Base-by-base conservation (phyloP, 2,113 vertebrate genomes). In the Turnix velox region DNA sequence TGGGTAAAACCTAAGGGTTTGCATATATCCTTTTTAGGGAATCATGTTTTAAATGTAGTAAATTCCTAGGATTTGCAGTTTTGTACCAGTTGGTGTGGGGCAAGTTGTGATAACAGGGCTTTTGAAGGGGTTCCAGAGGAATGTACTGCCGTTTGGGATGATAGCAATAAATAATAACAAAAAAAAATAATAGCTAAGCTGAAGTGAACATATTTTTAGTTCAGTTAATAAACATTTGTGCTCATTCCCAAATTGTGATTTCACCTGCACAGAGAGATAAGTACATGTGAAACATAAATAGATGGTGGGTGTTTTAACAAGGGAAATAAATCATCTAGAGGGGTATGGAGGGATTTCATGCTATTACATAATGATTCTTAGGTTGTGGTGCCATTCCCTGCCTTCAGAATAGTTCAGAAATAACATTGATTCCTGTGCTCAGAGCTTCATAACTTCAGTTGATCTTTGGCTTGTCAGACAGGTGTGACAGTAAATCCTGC, bases 91-190 rank as follows among this genome's bases (percentile, higher is more conserved):
- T 39, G 24, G 20, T 77, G 49, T 46, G 76, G 58, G 54, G 52
- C 69, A 88, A 46, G 35, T 54, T 67, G 35, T 55, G 63, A 27
- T 72, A 67, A 82, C 0, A 5, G 25, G 42, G 17, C 75, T 77
- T 61, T 59, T 80, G 46, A 79, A 73, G 39, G 69, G 7, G 18
- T 54, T 82, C 61, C 23, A 45, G n/a, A 68, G 43, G 33, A 89
- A 18, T 0, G 0, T 18, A 7, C 27, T 43, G 45, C 40, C 67
- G 62, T 48, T 80, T 37, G 22, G 24, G 10, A 46, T 48, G 54
- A 31, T 39, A 45, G 54, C 37, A 79, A 66, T 61, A 73, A 79
- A 68, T 25, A 10, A 48, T n/a, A n/a, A n/a, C n/a, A 62, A 78
- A 40, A 30, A 3, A 45, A 23, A 30, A 46, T n/a, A 57, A 27